Evolutionary conservation across 2,888 invertebrate genomes (phyloP).

Genomic region (Watsonalla cultraria): DNA sequence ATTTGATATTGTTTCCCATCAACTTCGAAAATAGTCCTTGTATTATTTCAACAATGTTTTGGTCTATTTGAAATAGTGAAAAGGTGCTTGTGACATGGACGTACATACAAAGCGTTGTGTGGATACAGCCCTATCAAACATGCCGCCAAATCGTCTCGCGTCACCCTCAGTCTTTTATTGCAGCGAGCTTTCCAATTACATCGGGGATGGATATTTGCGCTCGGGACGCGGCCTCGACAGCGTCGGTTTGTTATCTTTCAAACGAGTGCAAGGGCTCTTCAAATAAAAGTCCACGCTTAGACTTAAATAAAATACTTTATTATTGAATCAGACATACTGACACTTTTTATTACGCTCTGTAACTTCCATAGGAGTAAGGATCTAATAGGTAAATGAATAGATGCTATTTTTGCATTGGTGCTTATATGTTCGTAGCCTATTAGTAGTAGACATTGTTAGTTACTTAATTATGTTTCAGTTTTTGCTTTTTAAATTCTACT

Average conservation of each 20-base stretch:
- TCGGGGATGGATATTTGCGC: constrained; percentile 49
- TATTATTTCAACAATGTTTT: not conserved
- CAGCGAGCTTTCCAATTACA: constrained; percentile 63
- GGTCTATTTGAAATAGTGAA: not conserved
- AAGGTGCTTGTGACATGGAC: not conserved
- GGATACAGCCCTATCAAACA: constrained; percentile 32
- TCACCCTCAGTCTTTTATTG: constrained; percentile 55
- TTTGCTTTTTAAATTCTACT: too few species aligned
- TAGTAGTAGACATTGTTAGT: too few species aligned
- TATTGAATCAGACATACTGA: too few species aligned
- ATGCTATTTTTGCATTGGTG: too few species aligned
- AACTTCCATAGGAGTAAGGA: too few species aligned
- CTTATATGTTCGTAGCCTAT: too few species aligned
- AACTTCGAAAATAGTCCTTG: too few species aligned
- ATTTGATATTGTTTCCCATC: too few species aligned
- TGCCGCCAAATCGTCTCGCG: constrained; percentile 38
- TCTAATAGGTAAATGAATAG: too few species aligned
- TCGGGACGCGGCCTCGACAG: constrained; percentile 18
- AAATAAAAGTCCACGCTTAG: constrained; percentile 31
- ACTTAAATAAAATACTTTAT: not conserved
- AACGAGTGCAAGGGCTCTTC: constrained; percentile 42
- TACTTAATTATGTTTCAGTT: too few species aligned
- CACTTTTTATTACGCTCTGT: too few species aligned
- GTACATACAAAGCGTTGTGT: constrained; percentile 1
- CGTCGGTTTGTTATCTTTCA: constrained; percentile 34